Percentiles rank a stretch among this genome's conserved stretches.
Evolutionary conservation across 2,113 vertebrate species (phyloP).

Genomic region (Poeciliopsis occidentalis): DNA sequence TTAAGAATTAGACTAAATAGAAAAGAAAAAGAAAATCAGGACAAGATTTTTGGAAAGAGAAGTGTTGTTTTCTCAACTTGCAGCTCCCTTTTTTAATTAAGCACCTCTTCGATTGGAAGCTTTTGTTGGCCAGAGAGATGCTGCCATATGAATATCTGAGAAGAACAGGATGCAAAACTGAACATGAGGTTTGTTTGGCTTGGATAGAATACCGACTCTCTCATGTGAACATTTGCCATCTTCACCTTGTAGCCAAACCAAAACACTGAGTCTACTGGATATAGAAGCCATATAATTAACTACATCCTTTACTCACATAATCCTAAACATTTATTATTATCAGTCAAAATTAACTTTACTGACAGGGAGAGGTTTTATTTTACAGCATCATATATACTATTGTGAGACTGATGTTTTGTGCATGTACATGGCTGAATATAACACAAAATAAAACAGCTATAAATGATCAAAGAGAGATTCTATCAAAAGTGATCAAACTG

Average conservation of each 20-base stretch:
- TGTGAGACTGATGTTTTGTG: slow-evolving; percentile 3
- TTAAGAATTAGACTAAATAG: slow-evolving; percentile 11
- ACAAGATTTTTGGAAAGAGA: slow-evolving; percentile 19
- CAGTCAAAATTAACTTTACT: background rate
- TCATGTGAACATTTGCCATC: slow-evolving; percentile 65
- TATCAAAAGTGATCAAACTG: slow-evolving; percentile 11
- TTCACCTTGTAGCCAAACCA: slow-evolving; percentile 48
- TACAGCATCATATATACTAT: background rate
- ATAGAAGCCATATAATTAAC: background rate
- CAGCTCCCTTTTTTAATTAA: slow-evolving; percentile 53
- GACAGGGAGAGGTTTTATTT: background rate
- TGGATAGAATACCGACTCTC: slow-evolving; percentile 54
- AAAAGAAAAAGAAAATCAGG: slow-evolving; percentile 3
- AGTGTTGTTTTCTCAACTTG: slow-evolving; percentile 35
- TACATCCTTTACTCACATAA: background rate
- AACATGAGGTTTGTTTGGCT: slow-evolving; percentile 69
- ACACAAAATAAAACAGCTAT: background rate
- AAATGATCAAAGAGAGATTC: background rate
- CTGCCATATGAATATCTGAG: slow-evolving; percentile 51
- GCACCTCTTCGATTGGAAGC: slow-evolving; percentile 48
- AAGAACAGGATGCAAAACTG: slow-evolving; percentile 44
- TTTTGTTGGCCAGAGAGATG: slow-evolving; percentile 65
- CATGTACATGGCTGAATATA: background rate
- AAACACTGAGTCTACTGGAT: slow-evolving; percentile 34
- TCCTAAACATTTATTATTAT: background rate